Evolutionary conservation across 2,888 invertebrate genomes (phyloP), one percentile per base, ranked within the genome.

Genomic region (Eupithecia subumbrata): DNA sequence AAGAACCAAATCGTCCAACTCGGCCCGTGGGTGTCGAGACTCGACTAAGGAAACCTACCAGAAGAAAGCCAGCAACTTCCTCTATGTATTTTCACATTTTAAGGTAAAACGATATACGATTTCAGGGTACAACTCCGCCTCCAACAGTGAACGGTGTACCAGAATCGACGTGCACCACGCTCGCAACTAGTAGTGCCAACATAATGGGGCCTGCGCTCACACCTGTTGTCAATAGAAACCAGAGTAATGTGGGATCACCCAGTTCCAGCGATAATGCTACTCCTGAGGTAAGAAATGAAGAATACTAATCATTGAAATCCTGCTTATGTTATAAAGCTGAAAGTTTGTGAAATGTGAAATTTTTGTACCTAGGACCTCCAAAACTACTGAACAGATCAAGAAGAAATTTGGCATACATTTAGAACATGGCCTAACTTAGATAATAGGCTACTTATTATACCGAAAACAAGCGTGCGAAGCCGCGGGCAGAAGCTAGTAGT

Each of bases 141-240:
- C 88, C 92, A 0, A 77, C 91, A 22, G 68, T 91, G 76, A 93
- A 93, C 79, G 93, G 92, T 2, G 25, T 91, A 16, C 37, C 84
- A 1, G 91, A 92, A 14, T 85, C 75, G 18, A 71, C 72, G 30
- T 73, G 76, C 12, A 68, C 79, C 2, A 70, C 78, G 11, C 8
- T 81, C 12, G 66, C 79, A n/a, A 80, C 77, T 5, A 69, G 64
- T 22, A 37, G 68, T 69, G 0, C 75, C 14, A 37, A 67, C 14
- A 5, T 80, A 2, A 25, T 71, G 0, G 37, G 74, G 11, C n/a
- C 76, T 0, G 69, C 72, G 1, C 45, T 80, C 5, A 40, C 82
- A n/a, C 63, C 76, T 7, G 73, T 75, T 14, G 30, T 75, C 0
- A 73, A 76, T 12, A 78, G 80, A 22, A 72, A 25, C 52, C 70